phyloP scores from a whole-genome alignment of 2,113 vertebrate species.

The Aptenodytes forsteri region DNA sequence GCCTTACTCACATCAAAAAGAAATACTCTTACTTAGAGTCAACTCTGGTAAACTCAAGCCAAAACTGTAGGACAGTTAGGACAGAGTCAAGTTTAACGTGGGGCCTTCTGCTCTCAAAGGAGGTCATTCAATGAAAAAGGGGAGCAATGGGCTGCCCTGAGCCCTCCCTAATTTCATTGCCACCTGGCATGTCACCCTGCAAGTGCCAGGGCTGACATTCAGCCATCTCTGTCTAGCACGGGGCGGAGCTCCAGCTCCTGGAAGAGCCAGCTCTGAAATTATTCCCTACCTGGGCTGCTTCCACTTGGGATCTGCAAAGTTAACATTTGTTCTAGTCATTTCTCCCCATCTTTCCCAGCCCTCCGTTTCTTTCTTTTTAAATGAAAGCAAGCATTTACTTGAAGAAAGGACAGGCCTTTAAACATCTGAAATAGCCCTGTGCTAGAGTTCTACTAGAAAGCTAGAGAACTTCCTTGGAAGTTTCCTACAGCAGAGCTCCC shows the following conservation, averaged over 20 bases:
- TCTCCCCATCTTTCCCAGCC: background rate
- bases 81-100: background rate
- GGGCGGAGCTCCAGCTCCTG: background rate
- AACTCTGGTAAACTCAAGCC: background rate
- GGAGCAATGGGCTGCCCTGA: background rate
- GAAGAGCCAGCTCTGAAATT: background rate
- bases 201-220: background rate
- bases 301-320: background rate
- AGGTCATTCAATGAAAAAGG: background rate
- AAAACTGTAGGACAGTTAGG: background rate
- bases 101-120: background rate
- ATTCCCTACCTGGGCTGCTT: background rate
- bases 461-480: background rate
- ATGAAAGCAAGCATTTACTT: background rate
- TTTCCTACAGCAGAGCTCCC: background rate
- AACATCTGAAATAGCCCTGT: background rate
- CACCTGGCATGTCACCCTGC: background rate
- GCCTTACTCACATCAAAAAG: background rate
- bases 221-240: accelerated
- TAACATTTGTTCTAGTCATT: background rate
- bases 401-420: background rate
- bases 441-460: background rate
- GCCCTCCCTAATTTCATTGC: background rate
- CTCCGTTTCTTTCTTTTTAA: background rate
- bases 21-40: background rate